These are phyloP conservation scores for Eupeodes latifasciatus DNA, from an alignment of 2,888 invertebrate genomes.

Conservation along the genomic window DNA sequence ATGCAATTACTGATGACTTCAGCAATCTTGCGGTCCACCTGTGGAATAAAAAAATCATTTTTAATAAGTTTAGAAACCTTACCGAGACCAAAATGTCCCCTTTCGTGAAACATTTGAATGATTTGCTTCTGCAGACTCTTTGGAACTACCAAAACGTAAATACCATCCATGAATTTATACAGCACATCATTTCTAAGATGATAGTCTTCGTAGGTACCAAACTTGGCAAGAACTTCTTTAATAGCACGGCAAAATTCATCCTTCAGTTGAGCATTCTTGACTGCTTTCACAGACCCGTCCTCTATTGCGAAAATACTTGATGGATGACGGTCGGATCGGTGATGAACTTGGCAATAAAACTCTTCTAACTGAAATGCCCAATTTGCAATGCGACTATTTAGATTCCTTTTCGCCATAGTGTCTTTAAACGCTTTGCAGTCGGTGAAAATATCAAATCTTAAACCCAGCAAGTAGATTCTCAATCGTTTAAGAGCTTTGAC, in stretches of 20 bases:
- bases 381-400: no score
- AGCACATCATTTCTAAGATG: slow-evolving; percentile 38
- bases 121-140: slow-evolving; percentile 51
- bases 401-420: no score
- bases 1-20: slow-evolving; percentile 61
- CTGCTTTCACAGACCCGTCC: no score
- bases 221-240: slow-evolving; percentile 27
- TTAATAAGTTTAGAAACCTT: slow-evolving; percentile 40
- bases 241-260: no score
- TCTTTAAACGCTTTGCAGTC: slow-evolving; percentile 52
- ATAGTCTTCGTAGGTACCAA: slow-evolving; percentile 57
- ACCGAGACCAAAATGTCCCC: slow-evolving; percentile 50
- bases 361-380: no score
- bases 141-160: slow-evolving; percentile 40
- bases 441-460: slow-evolving; percentile 68
- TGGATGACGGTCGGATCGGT: no score
- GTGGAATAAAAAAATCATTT: slow-evolving; percentile 52
- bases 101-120: slow-evolving; percentile 31
- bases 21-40: slow-evolving; percentile 34
- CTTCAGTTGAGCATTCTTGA: no score
- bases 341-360: rapidly evolving
- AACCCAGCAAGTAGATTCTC: slow-evolving; percentile 38
- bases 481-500: slow-evolving; percentile 43
- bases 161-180: slow-evolving; percentile 54
- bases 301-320: no score